These are phyloP conservation scores for Pomacea canaliculata DNA, from an alignment of 2,888 invertebrate species.

Conservation along the genomic window DNA sequence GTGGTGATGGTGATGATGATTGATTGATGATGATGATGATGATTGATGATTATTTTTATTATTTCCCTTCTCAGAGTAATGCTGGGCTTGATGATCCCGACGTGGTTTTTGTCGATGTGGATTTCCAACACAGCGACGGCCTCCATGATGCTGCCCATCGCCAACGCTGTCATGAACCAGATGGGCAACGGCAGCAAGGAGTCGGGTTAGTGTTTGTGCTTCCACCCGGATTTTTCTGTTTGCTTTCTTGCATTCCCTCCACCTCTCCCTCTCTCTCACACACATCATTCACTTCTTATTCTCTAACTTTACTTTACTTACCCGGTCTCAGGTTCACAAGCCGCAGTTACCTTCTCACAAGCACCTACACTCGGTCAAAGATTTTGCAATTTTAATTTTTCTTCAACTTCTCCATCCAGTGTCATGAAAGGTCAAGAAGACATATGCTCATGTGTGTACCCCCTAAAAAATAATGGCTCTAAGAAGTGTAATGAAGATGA, in stretches of 20 bases:
- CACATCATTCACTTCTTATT: background rate
- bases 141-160: constrained; percentile 64
- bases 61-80: constrained; percentile 38
- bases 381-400: too few relatives aligned
- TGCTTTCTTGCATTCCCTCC: constrained; percentile 1
- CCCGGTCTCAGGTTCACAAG: background rate
- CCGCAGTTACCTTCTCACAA: background rate
- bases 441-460: too few relatives aligned
- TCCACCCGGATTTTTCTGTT: background rate
- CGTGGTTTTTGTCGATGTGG: constrained; percentile 96
- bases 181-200: background rate
- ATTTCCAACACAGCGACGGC: constrained; percentile 88
- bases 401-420: too few relatives aligned
- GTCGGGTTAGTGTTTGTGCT: background rate
- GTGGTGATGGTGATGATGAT: background rate
- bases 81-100: constrained; percentile 75
- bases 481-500: too few relatives aligned
- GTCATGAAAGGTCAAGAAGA: too few relatives aligned
- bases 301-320: background rate
- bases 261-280: background rate
- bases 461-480: too few relatives aligned
- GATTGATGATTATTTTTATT: background rate
- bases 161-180: constrained; percentile 38
- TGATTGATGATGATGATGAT: background rate
- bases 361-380: background rate